Conservation (phyloP, 1,140 invertebrate genomes). For the Spodoptera litura region DNA sequence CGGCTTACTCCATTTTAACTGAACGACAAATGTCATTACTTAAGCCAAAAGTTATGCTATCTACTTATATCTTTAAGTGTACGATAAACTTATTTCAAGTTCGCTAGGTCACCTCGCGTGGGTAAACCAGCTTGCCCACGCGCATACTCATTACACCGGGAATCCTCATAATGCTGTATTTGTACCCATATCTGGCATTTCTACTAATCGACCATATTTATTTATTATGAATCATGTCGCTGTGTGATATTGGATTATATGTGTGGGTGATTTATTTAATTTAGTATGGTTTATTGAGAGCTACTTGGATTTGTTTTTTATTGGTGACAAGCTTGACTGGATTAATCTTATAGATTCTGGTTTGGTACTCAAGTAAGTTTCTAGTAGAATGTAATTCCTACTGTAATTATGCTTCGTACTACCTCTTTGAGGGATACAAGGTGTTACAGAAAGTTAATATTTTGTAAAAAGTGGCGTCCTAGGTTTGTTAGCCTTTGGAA, state of each 20-base stretch:
- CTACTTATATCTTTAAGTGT: neutral
- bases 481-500: no score
- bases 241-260: neutral
- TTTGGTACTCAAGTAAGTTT: no score
- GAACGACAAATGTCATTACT: neutral
- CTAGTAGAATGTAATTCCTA: no score
- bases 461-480: no score
- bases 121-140: slow-evolving; percentile 36
- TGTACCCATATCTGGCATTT: slow-evolving; percentile 28
- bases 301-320: no score
- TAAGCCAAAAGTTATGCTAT: neutral
- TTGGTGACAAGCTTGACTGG: no score
- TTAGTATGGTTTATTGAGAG: no score
- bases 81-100: slow-evolving; percentile 31
- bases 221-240: neutral
- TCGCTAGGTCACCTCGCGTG: slow-evolving; percentile 43
- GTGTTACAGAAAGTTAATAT: no score
- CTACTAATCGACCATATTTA: neutral
- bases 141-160: slow-evolving; percentile 22
- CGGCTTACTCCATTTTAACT: neutral
- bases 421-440: no score
- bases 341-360: no score
- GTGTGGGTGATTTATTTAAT: neutral
- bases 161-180: slow-evolving; percentile 33
- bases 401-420: no score